phyloP scores from a whole-genome alignment of 2,888 invertebrate species.

The Meteorus colon region DNA sequence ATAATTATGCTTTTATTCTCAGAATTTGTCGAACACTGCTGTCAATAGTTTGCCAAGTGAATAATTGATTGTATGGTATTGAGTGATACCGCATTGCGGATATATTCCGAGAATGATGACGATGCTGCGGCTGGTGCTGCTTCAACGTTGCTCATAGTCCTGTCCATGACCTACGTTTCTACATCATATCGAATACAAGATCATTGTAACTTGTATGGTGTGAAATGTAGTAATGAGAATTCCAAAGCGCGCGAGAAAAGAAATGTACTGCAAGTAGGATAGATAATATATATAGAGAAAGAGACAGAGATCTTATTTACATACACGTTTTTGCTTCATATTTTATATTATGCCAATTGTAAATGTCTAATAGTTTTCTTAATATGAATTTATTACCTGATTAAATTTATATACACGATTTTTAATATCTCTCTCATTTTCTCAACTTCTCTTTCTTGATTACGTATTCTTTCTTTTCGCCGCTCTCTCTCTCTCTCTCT shows the following conservation, averaged over 20 bases:
- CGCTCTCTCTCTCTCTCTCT: too few species aligned
- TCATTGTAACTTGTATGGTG: neutral
- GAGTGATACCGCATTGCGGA: conserved; percentile 30
- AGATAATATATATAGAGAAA: neutral
- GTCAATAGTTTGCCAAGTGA: conserved; percentile 26
- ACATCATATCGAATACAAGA: conserved; percentile 1
- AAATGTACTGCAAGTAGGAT: neutral
- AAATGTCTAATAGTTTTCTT: neutral
- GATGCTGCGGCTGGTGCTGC: neutral
- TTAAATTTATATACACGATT: neutral
- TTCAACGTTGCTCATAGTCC: neutral
- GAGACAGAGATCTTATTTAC: neutral
- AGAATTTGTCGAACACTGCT: neutral
- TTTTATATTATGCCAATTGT: neutral
- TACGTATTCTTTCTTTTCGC: too few species aligned
- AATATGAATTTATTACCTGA: neutral
- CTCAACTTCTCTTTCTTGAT: too few species aligned
- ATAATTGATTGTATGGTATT: conserved; percentile 25
- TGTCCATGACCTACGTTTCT: conserved; percentile 16
- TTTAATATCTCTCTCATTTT: neutral
- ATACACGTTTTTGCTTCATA: neutral
- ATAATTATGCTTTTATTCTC: neutral
- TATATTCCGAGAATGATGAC: conserved; percentile 20
- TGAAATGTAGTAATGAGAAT: conserved; percentile 4
- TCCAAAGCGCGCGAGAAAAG: neutral